phyloP scores from a whole-genome alignment of 2,888 invertebrate genomes.

The Byasa hedistus region DNA sequence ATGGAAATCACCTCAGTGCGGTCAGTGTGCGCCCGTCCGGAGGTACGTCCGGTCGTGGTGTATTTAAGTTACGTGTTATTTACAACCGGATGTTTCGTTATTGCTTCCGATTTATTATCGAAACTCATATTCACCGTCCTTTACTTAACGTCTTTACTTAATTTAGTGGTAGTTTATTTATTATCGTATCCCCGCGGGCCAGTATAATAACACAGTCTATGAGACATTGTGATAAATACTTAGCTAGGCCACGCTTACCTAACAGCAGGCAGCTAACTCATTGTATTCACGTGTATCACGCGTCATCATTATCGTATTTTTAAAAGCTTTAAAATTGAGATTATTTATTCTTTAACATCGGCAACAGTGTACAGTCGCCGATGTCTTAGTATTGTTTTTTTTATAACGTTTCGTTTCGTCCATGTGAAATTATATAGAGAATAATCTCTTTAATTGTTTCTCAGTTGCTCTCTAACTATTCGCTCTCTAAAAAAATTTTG shows the following conservation, averaged over 20 bases:
- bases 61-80: constrained; percentile 63
- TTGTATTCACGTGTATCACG: constrained; percentile 34
- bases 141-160: constrained; percentile 74
- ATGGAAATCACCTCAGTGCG: constrained; percentile 53
- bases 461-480: constrained; percentile 63
- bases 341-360: constrained; percentile 71
- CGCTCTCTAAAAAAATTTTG: constrained; percentile 53
- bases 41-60: constrained; percentile 43
- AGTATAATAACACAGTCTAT: constrained; percentile 73
- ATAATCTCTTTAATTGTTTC: constrained; percentile 46
- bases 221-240: constrained; percentile 76
- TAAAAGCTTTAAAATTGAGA: constrained; percentile 77
- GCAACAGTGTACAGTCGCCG: constrained; percentile 52
- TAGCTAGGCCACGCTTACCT: constrained; percentile 54
- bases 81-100: constrained; percentile 59
- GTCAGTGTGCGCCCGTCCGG: constrained; percentile 52
- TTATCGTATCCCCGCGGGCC: constrained; percentile 70
- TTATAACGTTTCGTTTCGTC: constrained; percentile 39
- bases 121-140: constrained; percentile 64
- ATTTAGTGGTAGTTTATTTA: constrained; percentile 74
- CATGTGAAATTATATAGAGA: constrained; percentile 48
- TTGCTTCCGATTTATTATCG: constrained; percentile 44
- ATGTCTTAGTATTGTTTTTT: constrained; percentile 43
- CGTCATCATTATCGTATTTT: constrained; percentile 60
- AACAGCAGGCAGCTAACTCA: constrained; percentile 49